phyloP scores from a whole-genome alignment of 2,888 invertebrate species.

The Tipula unca region DNA sequence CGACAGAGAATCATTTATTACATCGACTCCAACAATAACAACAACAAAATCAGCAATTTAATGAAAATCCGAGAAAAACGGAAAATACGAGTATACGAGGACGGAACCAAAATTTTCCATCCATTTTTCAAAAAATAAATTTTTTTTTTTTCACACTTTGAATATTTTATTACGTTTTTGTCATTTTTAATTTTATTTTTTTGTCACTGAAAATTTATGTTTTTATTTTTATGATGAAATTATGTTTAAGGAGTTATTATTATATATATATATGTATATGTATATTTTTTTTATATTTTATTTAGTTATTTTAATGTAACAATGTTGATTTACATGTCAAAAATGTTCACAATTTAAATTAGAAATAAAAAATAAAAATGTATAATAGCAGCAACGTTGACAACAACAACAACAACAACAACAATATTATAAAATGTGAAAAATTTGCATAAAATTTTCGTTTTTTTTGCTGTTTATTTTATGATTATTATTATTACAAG shows the following conservation, averaged over 20 bases:
- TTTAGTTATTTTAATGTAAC: slow-evolving; percentile 2
- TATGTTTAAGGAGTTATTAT: slow-evolving; percentile 8
- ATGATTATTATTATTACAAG: background rate
- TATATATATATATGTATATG: no score
- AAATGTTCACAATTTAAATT: slow-evolving; percentile 8
- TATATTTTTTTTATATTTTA: background rate
- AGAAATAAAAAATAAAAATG: background rate
- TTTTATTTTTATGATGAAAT: background rate
- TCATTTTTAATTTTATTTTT: slow-evolving; percentile 14
- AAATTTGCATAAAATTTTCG: background rate
- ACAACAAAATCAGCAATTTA: background rate
- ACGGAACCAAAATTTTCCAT: background rate
- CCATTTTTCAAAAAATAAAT: background rate
- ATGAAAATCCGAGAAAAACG: background rate
- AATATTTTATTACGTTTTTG: slow-evolving; percentile 14
- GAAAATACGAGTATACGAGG: background rate
- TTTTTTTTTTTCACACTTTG: background rate
- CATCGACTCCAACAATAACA: background rate
- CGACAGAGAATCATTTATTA: background rate
- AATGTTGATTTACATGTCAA: slow-evolving; percentile 14
- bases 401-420: background rate
- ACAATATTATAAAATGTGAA: background rate
- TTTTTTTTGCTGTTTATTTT: background rate
- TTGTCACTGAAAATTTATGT: background rate
- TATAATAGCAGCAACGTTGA: background rate